phyloP scores from a whole-genome alignment of 2,797 vertebrate genomes.

The Triplophysa bombifrons region DNA sequence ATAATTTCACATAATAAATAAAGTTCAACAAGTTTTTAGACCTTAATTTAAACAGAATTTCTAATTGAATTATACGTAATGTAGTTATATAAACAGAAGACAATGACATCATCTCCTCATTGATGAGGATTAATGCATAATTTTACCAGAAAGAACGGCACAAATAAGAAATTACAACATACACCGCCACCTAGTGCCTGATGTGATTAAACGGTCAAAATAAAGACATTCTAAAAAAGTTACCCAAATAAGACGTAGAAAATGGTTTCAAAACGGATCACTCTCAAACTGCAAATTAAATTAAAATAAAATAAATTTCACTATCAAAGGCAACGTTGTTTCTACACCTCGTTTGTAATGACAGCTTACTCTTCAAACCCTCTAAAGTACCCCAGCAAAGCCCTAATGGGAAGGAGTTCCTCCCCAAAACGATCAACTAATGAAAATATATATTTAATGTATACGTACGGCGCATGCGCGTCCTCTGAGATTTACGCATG shows the following conservation, averaged over 20 bases:
- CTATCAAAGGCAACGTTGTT: not conserved
- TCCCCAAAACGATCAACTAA: not conserved
- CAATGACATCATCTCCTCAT: constrained; percentile 27
- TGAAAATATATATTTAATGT: not conserved
- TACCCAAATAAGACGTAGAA: not conserved
- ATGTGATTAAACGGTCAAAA: not conserved
- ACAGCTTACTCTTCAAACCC: not conserved
- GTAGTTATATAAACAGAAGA: not conserved
- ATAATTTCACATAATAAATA: no score
- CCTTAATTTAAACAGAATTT: no score
- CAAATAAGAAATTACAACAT: constrained; percentile 14
- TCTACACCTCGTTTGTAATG: not conserved
- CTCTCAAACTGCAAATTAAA: not conserved
- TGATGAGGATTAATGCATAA: constrained; percentile 5
- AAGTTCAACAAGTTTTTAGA: no score
- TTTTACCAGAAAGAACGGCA: not conserved
- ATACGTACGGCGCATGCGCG: constrained; percentile 6
- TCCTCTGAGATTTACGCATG: constrained; percentile 28
- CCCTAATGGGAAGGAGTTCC: not conserved
- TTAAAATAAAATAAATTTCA: not conserved
- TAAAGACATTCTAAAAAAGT: not conserved
- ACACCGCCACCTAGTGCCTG: constrained; percentile 42
- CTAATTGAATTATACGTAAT: not conserved
- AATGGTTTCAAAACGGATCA: not conserved
- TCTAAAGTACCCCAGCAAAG: not conserved